Evolutionary conservation across 2,113 vertebrate genomes (phyloP).

Genomic region (Rallus limicola): DNA sequence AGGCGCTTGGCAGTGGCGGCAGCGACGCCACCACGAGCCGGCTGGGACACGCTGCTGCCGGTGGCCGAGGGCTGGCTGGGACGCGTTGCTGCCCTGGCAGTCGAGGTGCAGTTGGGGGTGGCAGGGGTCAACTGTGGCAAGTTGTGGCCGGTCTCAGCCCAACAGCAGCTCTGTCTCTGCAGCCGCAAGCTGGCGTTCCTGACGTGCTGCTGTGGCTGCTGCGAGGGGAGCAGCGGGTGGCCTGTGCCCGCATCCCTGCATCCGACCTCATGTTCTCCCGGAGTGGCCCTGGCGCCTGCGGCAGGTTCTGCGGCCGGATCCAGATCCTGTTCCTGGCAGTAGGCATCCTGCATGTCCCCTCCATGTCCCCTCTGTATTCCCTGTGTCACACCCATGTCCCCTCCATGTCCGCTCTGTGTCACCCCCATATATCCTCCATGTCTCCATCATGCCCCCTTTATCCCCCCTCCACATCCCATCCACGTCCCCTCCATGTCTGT

Average conservation of each 20-base stretch:
- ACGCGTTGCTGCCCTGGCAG: not conserved
- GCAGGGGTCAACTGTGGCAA: not conserved
- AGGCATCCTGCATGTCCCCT: not conserved
- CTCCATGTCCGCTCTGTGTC: not conserved
- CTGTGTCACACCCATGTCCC: not conserved
- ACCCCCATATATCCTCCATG: too few relatives aligned
- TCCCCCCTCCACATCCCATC: rapidly evolving
- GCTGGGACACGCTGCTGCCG: conserved; percentile 6
- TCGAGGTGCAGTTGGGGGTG: conserved; percentile 25
- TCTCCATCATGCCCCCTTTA: not conserved
- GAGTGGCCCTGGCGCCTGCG: not conserved
- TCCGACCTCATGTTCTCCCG: conserved; percentile 62
- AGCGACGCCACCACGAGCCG: not conserved
- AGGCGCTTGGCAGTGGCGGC: not conserved
- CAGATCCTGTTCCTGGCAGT: conserved; percentile 74
- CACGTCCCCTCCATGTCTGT: too few relatives aligned
- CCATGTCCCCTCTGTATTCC: not conserved
- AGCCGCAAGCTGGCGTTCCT: conserved; percentile 70
- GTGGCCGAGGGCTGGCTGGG: conserved; percentile 64
- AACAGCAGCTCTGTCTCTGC: rapidly evolving
- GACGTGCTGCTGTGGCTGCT: conserved; percentile 75
- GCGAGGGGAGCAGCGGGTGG: conserved; percentile 40
- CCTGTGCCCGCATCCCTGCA: conserved; percentile 31
- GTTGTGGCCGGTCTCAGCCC: not conserved
- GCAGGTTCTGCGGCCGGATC: conserved; percentile 68